phyloP scores from a whole-genome alignment of 2,888 invertebrate genomes.

The Leptinotarsa juncta region DNA sequence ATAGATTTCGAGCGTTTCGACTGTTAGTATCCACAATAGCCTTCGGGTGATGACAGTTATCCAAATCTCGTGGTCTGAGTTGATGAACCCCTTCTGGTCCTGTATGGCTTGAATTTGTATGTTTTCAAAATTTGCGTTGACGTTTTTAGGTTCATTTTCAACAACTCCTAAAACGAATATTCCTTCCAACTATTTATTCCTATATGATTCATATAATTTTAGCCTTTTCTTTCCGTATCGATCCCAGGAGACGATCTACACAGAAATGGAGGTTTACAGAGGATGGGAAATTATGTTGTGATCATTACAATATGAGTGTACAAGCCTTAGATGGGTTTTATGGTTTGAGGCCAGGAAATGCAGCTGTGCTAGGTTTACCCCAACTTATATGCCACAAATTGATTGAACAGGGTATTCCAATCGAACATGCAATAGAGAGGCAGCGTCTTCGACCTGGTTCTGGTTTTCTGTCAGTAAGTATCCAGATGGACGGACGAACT shows the following conservation, averaged over 20 bases:
- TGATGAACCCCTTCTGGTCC: too few relatives aligned
- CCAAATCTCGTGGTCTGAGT: too few relatives aligned
- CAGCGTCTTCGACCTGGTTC: slow-evolving; percentile 92
- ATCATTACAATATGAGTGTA: slow-evolving; percentile 89
- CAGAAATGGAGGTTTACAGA: slow-evolving; percentile 93
- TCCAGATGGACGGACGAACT: slow-evolving; percentile 94
- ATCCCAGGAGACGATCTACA: slow-evolving; percentile 85
- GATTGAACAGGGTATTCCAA: slow-evolving; percentile 71
- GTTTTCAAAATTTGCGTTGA: too few relatives aligned
- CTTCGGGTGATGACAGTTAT: too few relatives aligned
- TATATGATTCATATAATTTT: too few relatives aligned
- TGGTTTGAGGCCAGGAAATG: slow-evolving; percentile 71
- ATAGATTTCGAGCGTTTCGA: too few relatives aligned
- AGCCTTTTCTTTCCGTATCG: slow-evolving; percentile 70
- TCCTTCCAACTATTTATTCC: too few relatives aligned
- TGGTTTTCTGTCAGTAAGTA: slow-evolving; percentile 84
- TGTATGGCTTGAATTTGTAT: too few relatives aligned
- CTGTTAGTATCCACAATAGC: too few relatives aligned
- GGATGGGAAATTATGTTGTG: slow-evolving; percentile 87
- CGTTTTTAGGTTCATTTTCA: too few relatives aligned
- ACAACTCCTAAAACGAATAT: too few relatives aligned
- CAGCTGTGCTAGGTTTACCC: slow-evolving; percentile 77
- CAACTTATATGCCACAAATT: slow-evolving; percentile 67
- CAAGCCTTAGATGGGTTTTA: slow-evolving; percentile 77
- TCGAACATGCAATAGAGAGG: slow-evolving; percentile 84